Evolutionary conservation across 2,888 invertebrate species (phyloP), one percentile per base, ranked within the genome.

Genomic region (Lasioglossum villosulum): DNA sequence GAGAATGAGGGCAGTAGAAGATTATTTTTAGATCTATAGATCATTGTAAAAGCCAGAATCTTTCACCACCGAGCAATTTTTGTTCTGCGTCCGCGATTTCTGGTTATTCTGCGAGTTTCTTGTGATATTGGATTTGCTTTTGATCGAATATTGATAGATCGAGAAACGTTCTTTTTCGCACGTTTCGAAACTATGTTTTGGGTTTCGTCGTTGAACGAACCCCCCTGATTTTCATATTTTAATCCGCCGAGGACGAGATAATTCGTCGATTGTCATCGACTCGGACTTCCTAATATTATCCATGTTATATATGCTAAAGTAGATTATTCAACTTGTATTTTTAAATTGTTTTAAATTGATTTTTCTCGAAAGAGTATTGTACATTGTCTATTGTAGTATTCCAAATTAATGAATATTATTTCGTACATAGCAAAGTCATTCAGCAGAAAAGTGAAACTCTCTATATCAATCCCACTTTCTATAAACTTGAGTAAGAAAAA

Each of bases 81-180:
- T 6, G n/a, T 56, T 56, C 12, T 56, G 10, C n/a, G n/a, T n/a
- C 4, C 10, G 23, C 10, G 56, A 10, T n/a, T 10, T 3, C 0
- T n/a, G 23, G 10, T n/a, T 56, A 12, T 59, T 12, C n/a, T 27
- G n/a, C 48, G 48, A 48, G 48, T 19, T 16, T 48, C 48, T 48
- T 48, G 19, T 48, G 48, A 48, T 48, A 48, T 16, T 16, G 5
- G 4, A 14, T n/a, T 66, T 19, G 30, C 34, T 66, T 66, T 30
- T 75, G 56, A 75, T 80, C 48, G 39, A 30, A 42, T 56, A 34
- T 30, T 66, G 74, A 74, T n/a, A 16, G n/a, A n/a, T 71, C 23
- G 8, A 39, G 27, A 10, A 72, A 14, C 14, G 23, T 23, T n/a
- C 59, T 59, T 34, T n/a, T n/a, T n/a, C n/a, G 42, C 34, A 45